Evolutionary conservation across 2,113 vertebrate species (phyloP).

Genomic region (Deroptyus accipitrinus): DNA sequence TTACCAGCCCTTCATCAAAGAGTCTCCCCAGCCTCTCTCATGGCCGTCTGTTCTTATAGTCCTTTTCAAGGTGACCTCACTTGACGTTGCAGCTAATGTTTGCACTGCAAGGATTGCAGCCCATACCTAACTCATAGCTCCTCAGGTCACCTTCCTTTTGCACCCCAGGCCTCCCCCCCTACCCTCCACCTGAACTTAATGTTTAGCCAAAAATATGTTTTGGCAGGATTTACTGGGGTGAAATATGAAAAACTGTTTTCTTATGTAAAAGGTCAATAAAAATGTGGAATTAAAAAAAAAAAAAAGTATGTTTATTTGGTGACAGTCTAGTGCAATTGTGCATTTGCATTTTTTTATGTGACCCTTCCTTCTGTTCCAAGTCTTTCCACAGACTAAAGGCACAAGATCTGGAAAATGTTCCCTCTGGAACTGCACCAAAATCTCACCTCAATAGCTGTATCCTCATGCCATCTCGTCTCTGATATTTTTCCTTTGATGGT

Average conservation of each 20-base stretch:
- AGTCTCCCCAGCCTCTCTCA: neutral
- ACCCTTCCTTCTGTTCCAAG: neutral
- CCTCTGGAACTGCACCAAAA: neutral
- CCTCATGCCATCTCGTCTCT: neutral
- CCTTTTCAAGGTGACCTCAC: slow-evolving; percentile 38
- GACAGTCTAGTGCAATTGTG: neutral
- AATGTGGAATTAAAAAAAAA: neutral
- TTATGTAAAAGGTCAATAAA: neutral
- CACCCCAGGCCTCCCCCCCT: neutral
- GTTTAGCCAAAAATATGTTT: neutral
- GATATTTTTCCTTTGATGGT: neutral
- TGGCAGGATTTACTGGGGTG: neutral
- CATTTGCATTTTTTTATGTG: neutral
- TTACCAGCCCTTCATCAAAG: slow-evolving; percentile 24
- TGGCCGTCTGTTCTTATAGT: neutral
- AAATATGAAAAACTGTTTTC: neutral
- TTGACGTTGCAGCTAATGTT: neutral
- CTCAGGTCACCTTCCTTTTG: neutral
- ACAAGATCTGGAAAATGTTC: neutral
- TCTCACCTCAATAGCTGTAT: neutral
- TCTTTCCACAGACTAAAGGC: neutral
- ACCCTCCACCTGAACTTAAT: too few species aligned
- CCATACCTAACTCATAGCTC: neutral
- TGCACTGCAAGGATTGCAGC: neutral
- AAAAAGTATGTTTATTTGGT: neutral